Conservation (phyloP, 2,888 invertebrate genomes). For the Drosophila kuntzei region DNA sequence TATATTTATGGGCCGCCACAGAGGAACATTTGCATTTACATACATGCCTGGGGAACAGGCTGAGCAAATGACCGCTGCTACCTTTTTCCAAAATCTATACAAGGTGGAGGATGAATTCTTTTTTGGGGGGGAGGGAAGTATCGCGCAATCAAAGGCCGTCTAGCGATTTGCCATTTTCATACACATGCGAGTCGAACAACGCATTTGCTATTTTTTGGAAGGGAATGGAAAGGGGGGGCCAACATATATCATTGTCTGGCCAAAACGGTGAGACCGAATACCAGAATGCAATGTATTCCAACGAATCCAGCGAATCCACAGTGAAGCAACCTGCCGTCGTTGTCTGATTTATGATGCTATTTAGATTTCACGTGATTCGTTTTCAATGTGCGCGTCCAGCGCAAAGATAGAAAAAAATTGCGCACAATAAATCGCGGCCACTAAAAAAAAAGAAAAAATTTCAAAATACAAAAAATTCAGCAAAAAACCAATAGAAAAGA, state of each 20-base stretch:
- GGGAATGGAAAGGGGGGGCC: neutral
- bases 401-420: constrained; percentile 74
- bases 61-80: constrained; percentile 72
- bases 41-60: constrained; percentile 56
- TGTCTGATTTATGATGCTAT: constrained; percentile 82
- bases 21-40: constrained; percentile 66
- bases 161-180: constrained; percentile 79
- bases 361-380: constrained; percentile 82
- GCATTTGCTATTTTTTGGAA: constrained; percentile 57
- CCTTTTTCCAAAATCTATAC: constrained; percentile 18
- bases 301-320: constrained; percentile 49
- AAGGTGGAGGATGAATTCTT: neutral
- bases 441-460: constrained; percentile 31
- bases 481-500: constrained; percentile 35
- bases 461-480: constrained; percentile 4
- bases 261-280: constrained; percentile 50
- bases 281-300: constrained; percentile 40
- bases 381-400: constrained; percentile 78
- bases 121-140: constrained; percentile 14
- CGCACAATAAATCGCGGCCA: constrained; percentile 72
- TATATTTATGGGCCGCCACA: constrained; percentile 66
- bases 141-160: constrained; percentile 78
- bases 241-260: constrained; percentile 78
- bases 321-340: constrained; percentile 78
- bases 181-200: constrained; percentile 71